Base-by-base conservation (phyloP, 92 coral and sea anemone genomes). In the Galaxea fascicularis region DNA sequence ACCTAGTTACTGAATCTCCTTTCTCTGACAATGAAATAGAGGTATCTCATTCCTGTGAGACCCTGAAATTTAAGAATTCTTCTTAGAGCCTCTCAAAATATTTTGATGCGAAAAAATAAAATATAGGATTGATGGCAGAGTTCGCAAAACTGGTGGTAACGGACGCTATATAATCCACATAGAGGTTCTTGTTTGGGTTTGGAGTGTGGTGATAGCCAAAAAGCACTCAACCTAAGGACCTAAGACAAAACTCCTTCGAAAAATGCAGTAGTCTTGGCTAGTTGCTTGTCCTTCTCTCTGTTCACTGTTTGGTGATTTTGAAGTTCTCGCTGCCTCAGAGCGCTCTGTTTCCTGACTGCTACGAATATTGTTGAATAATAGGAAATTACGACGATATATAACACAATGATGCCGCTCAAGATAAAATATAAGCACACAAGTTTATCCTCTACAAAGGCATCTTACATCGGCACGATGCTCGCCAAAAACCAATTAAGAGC, bases 241-340 rank as follows among this genome's bases (percentile, higher is more conserved):
- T n/a, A n/a, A n/a, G 93, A 86, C 41, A 92, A 92, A 51, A 86
- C 18, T 1, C 95, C 95, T 7, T 89, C 89, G 21, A 92, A 93
- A 22, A 92, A 81, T 15, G 91, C 95, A 26, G 89, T 83, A 52
- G 95, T 92, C 82, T 83, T 74, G 9, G 93, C 91, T 12, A 92
- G 87, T 59, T 73, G 52, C 29, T 83, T 92, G 57, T 92, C 95
- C 0, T 82, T 66, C 54, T 92, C 95, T 15, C 75, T 72, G 10
- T 83, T 45, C 8, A 59, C 77, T 17, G 64, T 68, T 54, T 58
- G 82, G 79, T 71, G 26, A 15, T 69, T 49, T 56, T 90, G 85
- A 66, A 92, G 92, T 31, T 84, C 70, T 35, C 58, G 54, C 76
- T 62, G 78, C 56, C 86, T 79, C 10, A 44, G 58, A 5, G 79